Evolutionary conservation across 2,888 invertebrate species (phyloP), one percentile per base, ranked within the genome.

Genomic region (Oscheius sp.): DNA sequence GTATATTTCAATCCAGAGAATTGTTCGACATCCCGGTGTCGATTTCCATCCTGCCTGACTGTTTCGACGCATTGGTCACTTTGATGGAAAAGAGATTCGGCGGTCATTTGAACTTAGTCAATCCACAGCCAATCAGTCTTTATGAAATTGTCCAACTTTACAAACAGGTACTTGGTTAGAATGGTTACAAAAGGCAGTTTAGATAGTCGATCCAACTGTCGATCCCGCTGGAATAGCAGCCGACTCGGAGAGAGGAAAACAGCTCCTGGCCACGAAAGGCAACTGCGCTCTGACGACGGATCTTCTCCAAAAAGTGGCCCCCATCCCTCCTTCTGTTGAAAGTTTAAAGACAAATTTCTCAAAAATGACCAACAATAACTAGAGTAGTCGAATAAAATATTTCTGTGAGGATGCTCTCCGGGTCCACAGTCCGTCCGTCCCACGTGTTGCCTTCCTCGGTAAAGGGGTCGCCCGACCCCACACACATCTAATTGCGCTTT

Each of bases 1-100:
- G 1, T 13, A 49, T 61, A 2, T n/a, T 16, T 43, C 43, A 2
- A 1, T 6, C 23, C 69, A 84, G 84, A 59, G 84, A 87, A 75
- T 82, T 87, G 16, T 87, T 88, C 76, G 86, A 87, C 64, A 78
- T 88, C 59, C 87, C 87, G 35, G 87, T 87, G 9, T 87, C 87
- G 12, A 68, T 87, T n/a, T 86, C 87, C 16, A 84, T 87, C 56
- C 77, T 87, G 5, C 84, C 87, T 12, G 87, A 88, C 63, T 87
- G 86, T 35, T 71, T 88, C 45, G 82, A 83, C 5, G 85, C 84
- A 0, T 76, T 87, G 72, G 73, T 86, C 56, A 56, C 52, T 13
- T 75, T 87, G 55, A 87, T 87, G 87, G 86, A 85, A 55, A 76
- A 79, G 41, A 75, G 86, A 52, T 71, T 55, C 35, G 82, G 80